phyloP scores from a whole-genome alignment of 2,888 invertebrate species.

The Epirrhoe tristata region DNA sequence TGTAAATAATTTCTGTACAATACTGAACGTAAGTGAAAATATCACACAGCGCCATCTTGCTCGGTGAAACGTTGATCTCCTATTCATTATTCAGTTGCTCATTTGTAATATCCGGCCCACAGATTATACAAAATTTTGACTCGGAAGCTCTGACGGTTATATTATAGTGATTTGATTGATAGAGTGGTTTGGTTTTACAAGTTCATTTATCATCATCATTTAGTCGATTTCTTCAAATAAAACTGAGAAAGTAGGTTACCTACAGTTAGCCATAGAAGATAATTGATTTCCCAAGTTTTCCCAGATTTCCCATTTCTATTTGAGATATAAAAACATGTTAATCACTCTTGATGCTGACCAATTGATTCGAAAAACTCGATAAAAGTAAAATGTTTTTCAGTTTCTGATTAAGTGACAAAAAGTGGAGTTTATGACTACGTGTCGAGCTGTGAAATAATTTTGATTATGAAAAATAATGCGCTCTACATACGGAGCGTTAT shows the following conservation, averaged over 20 bases:
- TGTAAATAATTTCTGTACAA: background rate
- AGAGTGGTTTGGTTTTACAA: conserved; percentile 47
- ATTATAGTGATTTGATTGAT: conserved; percentile 60
- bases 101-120: conserved; percentile 29
- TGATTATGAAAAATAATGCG: background rate
- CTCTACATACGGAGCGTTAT: background rate
- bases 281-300: background rate
- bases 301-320: background rate
- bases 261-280: background rate
- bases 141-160: conserved; percentile 36
- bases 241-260: background rate
- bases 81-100: conserved; percentile 27
- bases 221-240: conserved; percentile 35
- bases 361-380: no score
- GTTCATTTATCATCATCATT: conserved; percentile 64
- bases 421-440: no score
- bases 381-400: no score
- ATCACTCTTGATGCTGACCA: no score
- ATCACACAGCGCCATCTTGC: conserved; percentile 10
- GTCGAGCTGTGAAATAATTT: no score
- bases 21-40: background rate
- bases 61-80: conserved; percentile 12
- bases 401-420: no score
- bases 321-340: no score
- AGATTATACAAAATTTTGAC: conserved; percentile 29